Base-by-base conservation (phyloP, 2,888 invertebrate genomes). In the Rhimphoctona megacephalus region DNA sequence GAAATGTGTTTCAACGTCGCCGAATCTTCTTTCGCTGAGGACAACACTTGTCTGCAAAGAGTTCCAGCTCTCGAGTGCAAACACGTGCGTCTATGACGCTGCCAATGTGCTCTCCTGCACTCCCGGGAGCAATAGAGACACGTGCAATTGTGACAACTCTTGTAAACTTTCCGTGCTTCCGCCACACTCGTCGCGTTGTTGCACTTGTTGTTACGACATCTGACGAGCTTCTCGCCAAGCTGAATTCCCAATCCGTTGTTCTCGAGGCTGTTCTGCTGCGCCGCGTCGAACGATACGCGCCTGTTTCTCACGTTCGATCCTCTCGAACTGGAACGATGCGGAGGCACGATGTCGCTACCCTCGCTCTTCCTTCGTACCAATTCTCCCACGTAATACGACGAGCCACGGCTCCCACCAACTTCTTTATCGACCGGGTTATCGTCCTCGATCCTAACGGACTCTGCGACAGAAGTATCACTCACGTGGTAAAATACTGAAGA, bases 131-230 rank as follows among this genome's bases (percentile, higher is more conserved):
- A 99, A 95, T 99, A 99, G 92, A 97, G 96, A 92, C 98, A 98
- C 90, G 98, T 97, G 95, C 99, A 99, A 94, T 99, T 99, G 95
- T 98, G 98, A 94, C 98, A 98, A 90, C 97, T 97, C 94, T 99
- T 98, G 95, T 97, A 99, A 91, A 96, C 96, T 90, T 96, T 96
- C 90, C 97, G 97, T 86, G 99, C 99, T 90, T 98, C 97, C 85
- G 96, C 95, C 82, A 97, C 94, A 3, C 96, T 96, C 72, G 97
- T 96, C 83, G 96, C 96, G 83, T 97, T 96, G 90, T 96, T 95
- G 95, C 98, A 98, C 94, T 97, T 97, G 89, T 97, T 97, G 95
- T 97, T 97, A 89, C 97, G 96, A 94, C 98, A 98, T 90, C 96
- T 96, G 90, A 97, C 96, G 17, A 86, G 57, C 69, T 95, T 95